A percentile compares a stretch with the other conserved stretches of the same genome.
Evolutionary conservation across 64 coral and sea anemone species (phyloP).

Genomic region (Montipora foliosa): DNA sequence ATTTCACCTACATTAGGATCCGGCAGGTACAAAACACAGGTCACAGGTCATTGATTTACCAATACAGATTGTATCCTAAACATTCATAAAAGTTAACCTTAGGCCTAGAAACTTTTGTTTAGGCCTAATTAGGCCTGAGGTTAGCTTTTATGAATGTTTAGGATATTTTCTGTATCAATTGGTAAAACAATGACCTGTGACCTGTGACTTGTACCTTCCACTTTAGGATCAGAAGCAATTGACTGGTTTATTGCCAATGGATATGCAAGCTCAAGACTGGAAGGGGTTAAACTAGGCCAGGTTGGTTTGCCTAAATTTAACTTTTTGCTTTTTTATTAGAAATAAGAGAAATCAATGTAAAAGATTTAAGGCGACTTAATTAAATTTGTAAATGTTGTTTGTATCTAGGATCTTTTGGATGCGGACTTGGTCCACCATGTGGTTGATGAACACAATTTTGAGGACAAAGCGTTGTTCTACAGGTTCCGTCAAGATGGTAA

Average conservation of each 20-base stretch:
- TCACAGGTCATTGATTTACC: too few species aligned
- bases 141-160: too few species aligned
- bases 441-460: constrained; percentile 89
- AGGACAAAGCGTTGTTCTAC: constrained; percentile 75
- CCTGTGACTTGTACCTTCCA: neutral
- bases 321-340: neutral
- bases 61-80: too few species aligned
- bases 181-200: neutral
- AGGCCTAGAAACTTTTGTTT: too few species aligned
- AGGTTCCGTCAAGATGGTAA: constrained; percentile 92
- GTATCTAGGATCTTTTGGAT: constrained; percentile 69
- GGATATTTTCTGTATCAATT: too few species aligned
- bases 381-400: neutral
- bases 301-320: neutral
- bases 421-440: constrained; percentile 84
- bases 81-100: too few species aligned
- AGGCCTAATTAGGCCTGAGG: too few species aligned
- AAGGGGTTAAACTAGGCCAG: constrained; percentile 84
- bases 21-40: too few species aligned
- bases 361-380: neutral
- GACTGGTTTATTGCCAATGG: constrained; percentile 89
- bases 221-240: constrained; percentile 82
- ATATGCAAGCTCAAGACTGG: constrained; percentile 64
- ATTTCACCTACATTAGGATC: too few species aligned
- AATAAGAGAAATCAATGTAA: too few species aligned